A percentile compares a stretch with the other conserved stretches of the same genome.
These are phyloP conservation scores for Tricholauxania praeusta DNA, from an alignment of 2,888 invertebrate genomes.

Conservation along the genomic window DNA sequence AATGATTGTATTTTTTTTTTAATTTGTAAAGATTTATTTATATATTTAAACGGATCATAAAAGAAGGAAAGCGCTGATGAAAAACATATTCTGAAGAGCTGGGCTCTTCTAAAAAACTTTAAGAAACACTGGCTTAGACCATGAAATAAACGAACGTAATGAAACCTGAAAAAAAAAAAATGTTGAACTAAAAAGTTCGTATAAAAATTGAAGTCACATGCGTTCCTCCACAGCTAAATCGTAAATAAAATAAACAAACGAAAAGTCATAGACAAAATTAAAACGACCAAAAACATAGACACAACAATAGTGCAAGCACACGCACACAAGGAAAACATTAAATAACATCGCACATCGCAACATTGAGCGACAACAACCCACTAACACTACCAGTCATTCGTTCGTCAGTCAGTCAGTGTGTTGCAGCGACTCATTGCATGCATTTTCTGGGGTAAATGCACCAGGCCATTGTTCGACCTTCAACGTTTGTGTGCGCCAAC, in stretches of 20 bases:
- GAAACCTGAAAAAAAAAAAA: background rate
- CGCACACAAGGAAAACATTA: background rate
- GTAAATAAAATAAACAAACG: conserved; percentile 10
- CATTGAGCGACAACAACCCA: conserved; percentile 2
- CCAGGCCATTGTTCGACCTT: conserved; percentile 63
- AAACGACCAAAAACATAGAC: conserved; percentile 15
- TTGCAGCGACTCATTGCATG: conserved; percentile 9
- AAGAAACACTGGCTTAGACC: background rate
- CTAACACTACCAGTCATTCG: background rate
- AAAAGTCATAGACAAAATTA: conserved; percentile 3
- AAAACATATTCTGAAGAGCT: too few species aligned
- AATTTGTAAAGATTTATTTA: too few species aligned
- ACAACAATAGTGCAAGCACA: background rate
- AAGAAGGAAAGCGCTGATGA: too few species aligned
- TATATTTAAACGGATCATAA: too few species aligned
- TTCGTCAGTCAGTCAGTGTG: conserved; percentile 17
- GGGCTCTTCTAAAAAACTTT: background rate
- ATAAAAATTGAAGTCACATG: conserved; percentile 27
- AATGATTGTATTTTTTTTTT: too few species aligned
- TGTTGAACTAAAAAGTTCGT: background rate
- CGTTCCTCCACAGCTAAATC: background rate
- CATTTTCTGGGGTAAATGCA: conserved; percentile 58
- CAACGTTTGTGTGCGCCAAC: conserved; percentile 47
- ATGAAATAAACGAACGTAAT: background rate
- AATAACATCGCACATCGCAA: background rate